Conservation (phyloP, 2,797 vertebrate species). For the Typhlichthys subterraneus region DNA sequence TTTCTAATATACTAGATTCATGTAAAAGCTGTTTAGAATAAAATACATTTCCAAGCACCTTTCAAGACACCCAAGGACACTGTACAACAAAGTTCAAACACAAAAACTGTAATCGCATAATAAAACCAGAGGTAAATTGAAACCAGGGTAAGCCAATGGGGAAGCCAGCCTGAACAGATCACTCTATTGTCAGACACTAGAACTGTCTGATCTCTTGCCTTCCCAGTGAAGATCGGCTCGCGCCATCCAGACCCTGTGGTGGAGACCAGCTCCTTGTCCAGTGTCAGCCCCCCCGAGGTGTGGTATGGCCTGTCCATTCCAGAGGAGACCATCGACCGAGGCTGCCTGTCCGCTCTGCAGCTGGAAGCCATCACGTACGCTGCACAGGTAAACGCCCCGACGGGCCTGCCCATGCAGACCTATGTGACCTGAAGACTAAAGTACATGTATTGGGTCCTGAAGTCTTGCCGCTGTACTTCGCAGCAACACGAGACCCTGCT, state of each 20-base stretch:
- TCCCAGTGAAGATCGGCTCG: constrained; percentile 90
- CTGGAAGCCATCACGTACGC: constrained; percentile 97
- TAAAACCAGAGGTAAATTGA: too few species aligned
- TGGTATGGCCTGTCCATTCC: constrained; percentile 96
- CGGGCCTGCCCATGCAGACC: too few species aligned
- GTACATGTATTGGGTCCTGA: not conserved
- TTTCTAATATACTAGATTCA: too few species aligned
- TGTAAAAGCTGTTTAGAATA: not conserved
- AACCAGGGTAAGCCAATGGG: too few species aligned
- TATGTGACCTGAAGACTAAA: too few species aligned
- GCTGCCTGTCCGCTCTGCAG: constrained; percentile 94
- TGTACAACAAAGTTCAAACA: too few species aligned
- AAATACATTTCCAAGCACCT: too few species aligned
- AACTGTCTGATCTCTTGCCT: not conserved
- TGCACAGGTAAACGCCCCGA: constrained; percentile 84
- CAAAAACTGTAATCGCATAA: too few species aligned
- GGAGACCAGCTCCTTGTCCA: constrained; percentile 97
- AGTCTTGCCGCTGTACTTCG: not conserved
- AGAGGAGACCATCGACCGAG: constrained; percentile 92
- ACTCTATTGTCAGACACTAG: too few species aligned
- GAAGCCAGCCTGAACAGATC: too few species aligned
- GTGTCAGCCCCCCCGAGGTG: constrained; percentile 93
- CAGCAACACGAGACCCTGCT: constrained; percentile 99
- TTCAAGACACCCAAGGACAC: too few species aligned
- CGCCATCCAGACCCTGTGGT: constrained; percentile 95